Evolutionary conservation across 2,888 invertebrate genomes (phyloP).

Genomic region (Mesopsocus fuscifrons): DNA sequence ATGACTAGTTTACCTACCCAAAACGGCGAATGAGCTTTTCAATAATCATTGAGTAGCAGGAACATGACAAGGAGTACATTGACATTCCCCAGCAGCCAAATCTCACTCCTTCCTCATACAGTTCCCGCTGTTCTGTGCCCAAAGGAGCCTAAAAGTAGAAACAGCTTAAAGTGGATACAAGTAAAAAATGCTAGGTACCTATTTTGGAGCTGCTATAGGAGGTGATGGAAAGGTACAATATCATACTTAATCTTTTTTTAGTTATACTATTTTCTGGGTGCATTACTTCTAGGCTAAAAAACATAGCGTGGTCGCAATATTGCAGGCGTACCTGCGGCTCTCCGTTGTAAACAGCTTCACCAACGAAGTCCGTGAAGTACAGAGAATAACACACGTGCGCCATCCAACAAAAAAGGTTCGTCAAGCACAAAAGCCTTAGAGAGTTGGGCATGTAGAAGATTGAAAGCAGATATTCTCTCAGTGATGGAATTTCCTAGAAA

Average conservation of each 20-base stretch:
- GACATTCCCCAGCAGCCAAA: constrained; percentile 97
- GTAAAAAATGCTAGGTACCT: neutral
- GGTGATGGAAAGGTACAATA: too few relatives aligned
- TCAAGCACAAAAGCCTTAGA: constrained; percentile 67
- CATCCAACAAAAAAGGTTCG: constrained; percentile 97
- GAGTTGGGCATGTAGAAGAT: constrained; percentile 85
- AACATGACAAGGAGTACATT: constrained; percentile 68
- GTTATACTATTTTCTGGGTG: too few relatives aligned
- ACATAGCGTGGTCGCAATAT: too few relatives aligned
- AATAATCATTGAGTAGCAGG: constrained; percentile 76
- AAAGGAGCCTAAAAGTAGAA: neutral
- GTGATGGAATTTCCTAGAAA: constrained; percentile 9
- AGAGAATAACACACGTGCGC: constrained; percentile 91
- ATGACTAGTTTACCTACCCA: too few relatives aligned
- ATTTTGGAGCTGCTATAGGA: too few relatives aligned
- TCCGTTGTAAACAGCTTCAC: constrained; percentile 75
- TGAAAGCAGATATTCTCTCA: constrained; percentile 67
- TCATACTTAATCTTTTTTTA: too few relatives aligned
- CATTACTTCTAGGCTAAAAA: neutral
- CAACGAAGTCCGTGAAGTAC: constrained; percentile 93
- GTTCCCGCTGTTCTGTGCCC: constrained; percentile 19
- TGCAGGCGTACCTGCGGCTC: constrained; percentile 47
- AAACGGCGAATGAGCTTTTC: constrained; percentile 77
- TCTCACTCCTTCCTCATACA: constrained; percentile 80
- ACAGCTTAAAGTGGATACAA: neutral